Evolutionary conservation across 2,113 vertebrate genomes (phyloP).

Genomic region (Rhea pennata): DNA sequence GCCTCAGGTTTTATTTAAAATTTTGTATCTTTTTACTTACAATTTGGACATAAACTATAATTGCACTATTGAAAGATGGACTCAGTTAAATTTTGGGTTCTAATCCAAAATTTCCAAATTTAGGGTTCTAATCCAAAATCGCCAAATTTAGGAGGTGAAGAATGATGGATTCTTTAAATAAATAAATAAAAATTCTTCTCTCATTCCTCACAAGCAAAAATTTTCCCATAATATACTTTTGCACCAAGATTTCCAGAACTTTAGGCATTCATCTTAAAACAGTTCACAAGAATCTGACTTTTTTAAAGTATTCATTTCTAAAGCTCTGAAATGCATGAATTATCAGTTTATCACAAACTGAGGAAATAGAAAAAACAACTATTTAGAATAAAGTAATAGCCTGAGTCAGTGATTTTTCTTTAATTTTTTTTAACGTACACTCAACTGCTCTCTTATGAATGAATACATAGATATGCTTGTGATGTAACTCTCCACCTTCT

Average conservation of each 20-base stretch:
- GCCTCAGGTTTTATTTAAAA: neutral
- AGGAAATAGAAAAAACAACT: neutral
- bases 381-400: neutral
- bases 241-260: neutral
- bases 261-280: neutral
- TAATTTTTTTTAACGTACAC: neutral
- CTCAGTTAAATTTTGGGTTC: neutral
- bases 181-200: neutral
- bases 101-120: neutral
- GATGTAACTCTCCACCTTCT: neutral
- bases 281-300: neutral
- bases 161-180: neutral
- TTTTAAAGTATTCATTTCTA: neutral
- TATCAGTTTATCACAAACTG: neutral
- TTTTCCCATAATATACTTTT: neutral
- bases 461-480: neutral
- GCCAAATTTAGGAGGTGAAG: neutral
- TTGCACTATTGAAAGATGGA: neutral
- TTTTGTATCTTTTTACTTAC: neutral
- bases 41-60: neutral
- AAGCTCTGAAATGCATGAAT: neutral
- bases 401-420: neutral
- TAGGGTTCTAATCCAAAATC: neutral
- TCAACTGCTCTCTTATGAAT: neutral
- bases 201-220: neutral